Evolutionary conservation across 2,888 invertebrate species (phyloP), one percentile per base, ranked within the genome.

Genomic region (Nasonia oneida): DNA sequence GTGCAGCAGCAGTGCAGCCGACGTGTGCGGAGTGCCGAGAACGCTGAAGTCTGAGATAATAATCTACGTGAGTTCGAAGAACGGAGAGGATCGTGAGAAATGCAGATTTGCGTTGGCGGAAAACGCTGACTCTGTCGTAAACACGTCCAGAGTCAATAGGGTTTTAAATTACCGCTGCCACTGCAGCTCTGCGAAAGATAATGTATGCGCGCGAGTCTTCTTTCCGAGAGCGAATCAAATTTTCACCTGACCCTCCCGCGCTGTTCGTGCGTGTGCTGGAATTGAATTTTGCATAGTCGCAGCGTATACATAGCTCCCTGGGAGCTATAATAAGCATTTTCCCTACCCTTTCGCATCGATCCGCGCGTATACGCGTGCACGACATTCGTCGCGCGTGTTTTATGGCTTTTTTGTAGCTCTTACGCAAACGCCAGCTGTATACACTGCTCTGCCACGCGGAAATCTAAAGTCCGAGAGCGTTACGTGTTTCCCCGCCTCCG

Each of bases 41-140:
- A 85, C 81, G 67, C 77, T 85, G 29, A 53, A 67, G 81, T 85
- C 81, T 81, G 73, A 85, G 85, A 85, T 85, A 85, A 85, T 85
- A 85, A 85, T 85, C 81, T 85, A 74, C 73, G 81, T 47, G 81
- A 85, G 85, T 85, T 85, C 85, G 86, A 86, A 50, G 85, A 82
- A 82, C 75, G 74, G 64, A 79, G 79, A 86, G 83, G 82, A 86
- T 86, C 83, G 86, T 86, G 86, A 86, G 86, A 86, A 86, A 86
- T 86, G 86, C 83, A 86, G 83, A 86, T 86, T 80, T 83, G 86
- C 86, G 86, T 86, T 75, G 83, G 86, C 67, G 86, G 83, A 83
- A 86, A 83, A 83, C 50, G 81, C 85, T 81, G 81, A 74, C 73
- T 64, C 81, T 57, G 73, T 39, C 78, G 85, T 85, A 77, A 85